Conservation (phyloP, 2,797 vertebrate species). For the Glyptemys insculpta region DNA sequence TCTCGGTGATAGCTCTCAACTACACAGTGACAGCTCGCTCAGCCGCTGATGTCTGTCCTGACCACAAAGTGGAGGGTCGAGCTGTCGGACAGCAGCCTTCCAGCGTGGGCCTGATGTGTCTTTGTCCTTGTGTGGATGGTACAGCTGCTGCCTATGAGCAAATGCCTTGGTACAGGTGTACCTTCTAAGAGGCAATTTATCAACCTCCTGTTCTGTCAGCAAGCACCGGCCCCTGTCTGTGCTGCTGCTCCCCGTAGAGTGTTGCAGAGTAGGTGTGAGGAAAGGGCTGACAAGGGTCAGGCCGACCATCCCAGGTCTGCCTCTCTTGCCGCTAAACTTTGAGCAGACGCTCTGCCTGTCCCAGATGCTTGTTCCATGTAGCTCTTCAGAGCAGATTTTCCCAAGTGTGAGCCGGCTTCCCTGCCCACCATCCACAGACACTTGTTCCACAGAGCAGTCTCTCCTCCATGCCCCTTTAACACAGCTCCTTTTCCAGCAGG, state of each 20-base stretch:
- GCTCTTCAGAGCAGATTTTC: not conserved
- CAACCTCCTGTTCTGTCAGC: not conserved
- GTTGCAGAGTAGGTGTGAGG: fast-evolving
- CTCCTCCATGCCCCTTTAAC: too few species aligned
- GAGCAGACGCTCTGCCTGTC: not conserved
- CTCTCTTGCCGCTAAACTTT: fast-evolving
- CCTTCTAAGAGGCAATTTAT: fast-evolving
- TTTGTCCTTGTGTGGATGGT: not conserved
- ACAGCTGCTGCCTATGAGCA: not conserved
- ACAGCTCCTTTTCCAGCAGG: not conserved
- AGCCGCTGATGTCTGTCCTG: not conserved
- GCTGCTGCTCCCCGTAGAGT: not conserved
- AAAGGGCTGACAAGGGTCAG: fast-evolving
- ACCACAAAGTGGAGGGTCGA: not conserved
- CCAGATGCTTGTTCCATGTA: fast-evolving
- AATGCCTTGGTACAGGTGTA: fast-evolving
- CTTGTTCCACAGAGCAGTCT: not conserved
- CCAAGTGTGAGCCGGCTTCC: not conserved
- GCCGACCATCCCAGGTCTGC: not conserved
- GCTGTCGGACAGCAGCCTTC: not conserved
- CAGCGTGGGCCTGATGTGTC: not conserved
- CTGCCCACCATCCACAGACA: not conserved
- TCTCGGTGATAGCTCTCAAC: not conserved
- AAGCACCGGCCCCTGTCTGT: too few species aligned
- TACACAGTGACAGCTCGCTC: too few species aligned